phyloP scores from a whole-genome alignment of 23 tunicate species.

The Ascidia mentula region DNA sequence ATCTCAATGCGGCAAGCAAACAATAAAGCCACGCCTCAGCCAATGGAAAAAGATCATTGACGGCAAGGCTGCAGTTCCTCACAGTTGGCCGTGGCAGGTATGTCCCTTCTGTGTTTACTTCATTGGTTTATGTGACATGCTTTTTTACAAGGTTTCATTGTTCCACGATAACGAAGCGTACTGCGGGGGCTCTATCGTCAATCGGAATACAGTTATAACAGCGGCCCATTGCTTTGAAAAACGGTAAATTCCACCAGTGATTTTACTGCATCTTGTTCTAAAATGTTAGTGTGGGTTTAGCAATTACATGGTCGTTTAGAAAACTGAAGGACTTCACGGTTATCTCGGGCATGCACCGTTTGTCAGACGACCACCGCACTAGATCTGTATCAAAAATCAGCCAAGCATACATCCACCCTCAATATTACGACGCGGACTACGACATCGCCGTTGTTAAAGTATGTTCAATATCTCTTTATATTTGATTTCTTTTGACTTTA shows the following conservation, averaged over 20 bases:
- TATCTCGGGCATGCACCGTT: background rate
- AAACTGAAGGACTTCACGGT: background rate
- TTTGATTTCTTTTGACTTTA: background rate
- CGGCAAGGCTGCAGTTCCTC: constrained; percentile 14
- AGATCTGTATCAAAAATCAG: background rate
- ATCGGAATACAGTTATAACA: constrained; percentile 30
- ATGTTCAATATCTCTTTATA: background rate
- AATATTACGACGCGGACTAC: background rate
- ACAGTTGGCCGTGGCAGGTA: constrained; percentile 46
- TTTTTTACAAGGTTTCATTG: constrained; percentile 24
- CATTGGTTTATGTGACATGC: no score
- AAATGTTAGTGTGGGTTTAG: background rate
- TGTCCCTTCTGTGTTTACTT: background rate
- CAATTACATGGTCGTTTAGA: background rate
- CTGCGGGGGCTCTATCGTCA: constrained; percentile 57
- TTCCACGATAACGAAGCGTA: background rate
- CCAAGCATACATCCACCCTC: background rate
- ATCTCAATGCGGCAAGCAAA: constrained; percentile 1
- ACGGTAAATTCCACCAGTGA: background rate
- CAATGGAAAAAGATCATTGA: constrained; percentile 6
- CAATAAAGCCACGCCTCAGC: background rate
- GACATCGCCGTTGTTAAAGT: background rate
- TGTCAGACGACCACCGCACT: background rate
- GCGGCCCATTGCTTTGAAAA: constrained; percentile 57
- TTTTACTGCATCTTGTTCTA: background rate